Base-by-base conservation (phyloP, 2,113 vertebrate species). In the Podarcis muralis region DNA sequence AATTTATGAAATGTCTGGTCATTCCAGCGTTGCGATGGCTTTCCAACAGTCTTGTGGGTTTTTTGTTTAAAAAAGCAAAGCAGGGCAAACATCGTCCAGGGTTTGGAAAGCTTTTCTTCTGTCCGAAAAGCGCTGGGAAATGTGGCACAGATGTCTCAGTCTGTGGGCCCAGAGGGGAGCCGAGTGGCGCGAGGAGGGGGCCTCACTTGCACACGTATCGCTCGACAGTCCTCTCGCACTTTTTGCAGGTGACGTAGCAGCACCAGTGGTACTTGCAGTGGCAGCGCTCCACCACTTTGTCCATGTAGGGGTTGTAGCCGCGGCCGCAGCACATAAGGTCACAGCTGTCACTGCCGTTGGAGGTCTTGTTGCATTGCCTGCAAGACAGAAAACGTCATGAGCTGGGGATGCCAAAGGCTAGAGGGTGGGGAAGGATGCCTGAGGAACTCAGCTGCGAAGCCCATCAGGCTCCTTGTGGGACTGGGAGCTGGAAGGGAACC, bases 241-340 rank as follows among this genome's bases (percentile, higher is more conserved):
- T 98, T 93, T 99, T 99, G 93, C 99, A 99, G 93, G 99, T 99
- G 23, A 99, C 99, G 0, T 99, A 99, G 97, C 99, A 99, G 96
- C 99, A 99, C 99, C 99, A 99, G 96, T 99, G 99, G 94, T 99
- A 99, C 94, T 98, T 99, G 98, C 99, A 99, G 95, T 99, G 98
- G 94, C 99, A 99, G 18, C 99, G 95, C 94, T 99, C 99, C 87
- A 98, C 98, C 95, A 99, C 97, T 32, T 97, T 98, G 98, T 99
- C 99, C 1, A 97, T 98, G 96, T 99, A 99, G 1, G 99, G 98
- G 95, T 99, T 99, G 97, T 99, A 99, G 90, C 99, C 99, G 0
- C 99, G 97, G 79, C 98, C 99, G 1, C 99, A 99, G 97, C 99
- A 99, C 99, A 99, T 99, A 97, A 99, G 93, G 95, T 99, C 98